Evolutionary conservation across 2,797 vertebrate species (phyloP).

Genomic region (Pteropus rufus): DNA sequence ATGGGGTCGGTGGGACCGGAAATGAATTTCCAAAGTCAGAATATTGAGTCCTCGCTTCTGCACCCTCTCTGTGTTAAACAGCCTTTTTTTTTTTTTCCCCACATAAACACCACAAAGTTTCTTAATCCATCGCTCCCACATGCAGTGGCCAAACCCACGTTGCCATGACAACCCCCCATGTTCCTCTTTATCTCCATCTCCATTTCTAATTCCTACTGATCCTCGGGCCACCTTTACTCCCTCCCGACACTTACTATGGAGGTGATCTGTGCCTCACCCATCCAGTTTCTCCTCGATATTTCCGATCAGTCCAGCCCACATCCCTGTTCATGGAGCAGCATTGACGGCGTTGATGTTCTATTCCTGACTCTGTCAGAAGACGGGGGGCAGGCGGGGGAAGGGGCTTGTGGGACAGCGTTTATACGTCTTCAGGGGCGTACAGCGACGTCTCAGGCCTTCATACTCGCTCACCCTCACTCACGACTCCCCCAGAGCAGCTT

Average conservation of each 20-base stretch:
- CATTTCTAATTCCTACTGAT: neutral
- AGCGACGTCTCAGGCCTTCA: neutral
- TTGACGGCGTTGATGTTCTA: neutral
- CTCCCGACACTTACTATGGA: neutral
- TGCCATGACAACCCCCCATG: neutral
- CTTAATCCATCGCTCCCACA: neutral
- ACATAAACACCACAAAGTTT: neutral
- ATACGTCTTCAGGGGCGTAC: neutral
- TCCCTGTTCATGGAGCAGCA: neutral
- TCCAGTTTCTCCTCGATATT: neutral
- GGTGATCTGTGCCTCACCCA: neutral
- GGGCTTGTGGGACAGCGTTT: neutral
- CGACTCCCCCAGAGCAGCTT: neutral
- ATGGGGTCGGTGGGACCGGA: neutral
- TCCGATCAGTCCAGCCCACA: neutral
- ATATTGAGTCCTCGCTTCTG: neutral
- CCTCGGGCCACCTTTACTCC: neutral
- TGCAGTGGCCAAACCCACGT: neutral
- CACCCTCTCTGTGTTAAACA: neutral
- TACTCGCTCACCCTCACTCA: neutral
- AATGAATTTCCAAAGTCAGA: neutral
- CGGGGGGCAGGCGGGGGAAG: neutral
- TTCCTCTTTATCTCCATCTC: neutral
- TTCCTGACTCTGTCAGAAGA: neutral
- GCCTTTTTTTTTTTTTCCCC: neutral